Evolutionary conservation across 2,888 invertebrate genomes (phyloP), one percentile per base, ranked within the genome.

Genomic region (Strigamia crassipes): DNA sequence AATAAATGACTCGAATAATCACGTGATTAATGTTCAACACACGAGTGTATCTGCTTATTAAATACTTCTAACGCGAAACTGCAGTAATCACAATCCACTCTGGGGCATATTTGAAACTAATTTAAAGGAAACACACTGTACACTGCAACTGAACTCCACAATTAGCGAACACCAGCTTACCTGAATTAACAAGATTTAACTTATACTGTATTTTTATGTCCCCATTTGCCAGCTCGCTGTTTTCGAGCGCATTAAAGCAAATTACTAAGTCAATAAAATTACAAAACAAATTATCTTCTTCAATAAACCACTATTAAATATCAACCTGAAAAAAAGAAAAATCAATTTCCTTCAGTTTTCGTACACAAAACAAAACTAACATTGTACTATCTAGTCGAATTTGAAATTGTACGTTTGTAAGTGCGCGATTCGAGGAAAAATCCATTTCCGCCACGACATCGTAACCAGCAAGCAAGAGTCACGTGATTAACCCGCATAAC

Each of bases 401-500:
- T n/a, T n/a, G n/a, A n/a, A n/a, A n/a, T n/a, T n/a, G n/a, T n/a
- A n/a, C n/a, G n/a, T n/a, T n/a, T n/a, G n/a, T n/a, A n/a, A n/a
- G n/a, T n/a, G n/a, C n/a, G n/a, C n/a, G n/a, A n/a, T n/a, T n/a
- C 8, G 41, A 15, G 18, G 10, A 61, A 61, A 61, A 61, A 61
- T 61, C 10, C 61, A 61, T 18, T 61, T 61, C 61, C 61, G 2
- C 13, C 42, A 46, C 42, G 42, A 46, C 42, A 46, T 46, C 10
- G 10, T 46, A 12, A 10, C 21, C 61, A 9, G 6, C 4, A 10
- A 61, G 18, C 56, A 56, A 41, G 10, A 46, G 42, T 61, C 61
- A 61, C 61, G 61, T 61, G 61, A 61, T 61, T 61, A 61, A 61
- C 61, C 61, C 10, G 21, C 21, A 61, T 61, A 61, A 61, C 61